phyloP scores from a whole-genome alignment of 2,797 vertebrate genomes.

The Darevskia mixta region DNA sequence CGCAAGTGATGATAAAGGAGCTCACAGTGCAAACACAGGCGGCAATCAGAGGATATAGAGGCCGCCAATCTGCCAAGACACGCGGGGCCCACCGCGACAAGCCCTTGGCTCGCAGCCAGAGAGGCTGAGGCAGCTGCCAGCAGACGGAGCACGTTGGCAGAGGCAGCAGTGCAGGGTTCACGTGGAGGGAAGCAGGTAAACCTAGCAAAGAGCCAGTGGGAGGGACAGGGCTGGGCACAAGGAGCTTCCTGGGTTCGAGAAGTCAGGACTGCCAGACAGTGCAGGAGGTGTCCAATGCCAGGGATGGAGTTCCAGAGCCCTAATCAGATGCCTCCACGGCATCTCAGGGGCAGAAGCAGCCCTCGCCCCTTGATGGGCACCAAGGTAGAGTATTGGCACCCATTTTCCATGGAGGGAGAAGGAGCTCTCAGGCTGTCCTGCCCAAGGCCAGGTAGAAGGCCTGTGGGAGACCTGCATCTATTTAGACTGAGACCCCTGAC shows the following conservation, averaged over 20 bases:
- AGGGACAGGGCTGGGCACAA: neutral
- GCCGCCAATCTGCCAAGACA: accelerated
- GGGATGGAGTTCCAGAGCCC: neutral
- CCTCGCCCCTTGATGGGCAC: neutral
- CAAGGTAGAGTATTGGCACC: neutral
- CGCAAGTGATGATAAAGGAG: accelerated
- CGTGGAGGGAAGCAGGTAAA: neutral
- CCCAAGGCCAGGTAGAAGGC: neutral
- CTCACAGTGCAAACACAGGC: neutral
- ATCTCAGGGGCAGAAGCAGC: neutral
- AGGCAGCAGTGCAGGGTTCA: too few relatives aligned
- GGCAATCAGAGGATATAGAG: neutral
- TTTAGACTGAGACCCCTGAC: neutral
- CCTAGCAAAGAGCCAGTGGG: neutral
- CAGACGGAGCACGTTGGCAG: too few relatives aligned
- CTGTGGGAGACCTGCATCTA: neutral
- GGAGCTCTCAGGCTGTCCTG: neutral
- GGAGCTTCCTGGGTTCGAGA: too few relatives aligned
- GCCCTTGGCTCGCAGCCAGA: accelerated
- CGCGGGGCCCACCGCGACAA: accelerated
- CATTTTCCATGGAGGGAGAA: too few relatives aligned
- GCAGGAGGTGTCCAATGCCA: neutral
- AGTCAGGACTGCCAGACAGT: too few relatives aligned
- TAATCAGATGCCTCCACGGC: neutral
- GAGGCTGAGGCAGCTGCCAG: neutral